These are phyloP conservation scores for Rhaphigaster nebulosa DNA, from an alignment of 2,888 invertebrate genomes.

Conservation along the genomic window DNA sequence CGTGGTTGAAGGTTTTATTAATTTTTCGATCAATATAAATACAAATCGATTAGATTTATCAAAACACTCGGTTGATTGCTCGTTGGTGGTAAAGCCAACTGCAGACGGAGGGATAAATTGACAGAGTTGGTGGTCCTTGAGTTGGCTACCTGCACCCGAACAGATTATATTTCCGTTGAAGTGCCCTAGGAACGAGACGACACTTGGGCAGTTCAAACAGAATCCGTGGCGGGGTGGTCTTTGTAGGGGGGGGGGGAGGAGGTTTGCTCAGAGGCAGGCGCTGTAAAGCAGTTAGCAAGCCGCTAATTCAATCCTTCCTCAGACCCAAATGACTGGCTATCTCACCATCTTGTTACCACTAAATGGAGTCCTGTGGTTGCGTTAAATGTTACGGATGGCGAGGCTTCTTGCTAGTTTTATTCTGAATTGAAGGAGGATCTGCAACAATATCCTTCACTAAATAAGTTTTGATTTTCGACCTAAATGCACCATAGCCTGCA, in stretches of 20 bases:
- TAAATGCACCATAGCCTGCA: too few relatives aligned
- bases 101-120: neutral
- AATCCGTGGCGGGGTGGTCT: neutral
- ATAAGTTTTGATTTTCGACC: too few relatives aligned
- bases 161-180: neutral
- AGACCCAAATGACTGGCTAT: neutral
- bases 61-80: too few relatives aligned
- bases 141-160: neutral
- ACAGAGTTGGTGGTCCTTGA: neutral
- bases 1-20: too few relatives aligned
- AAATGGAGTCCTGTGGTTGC: neutral
- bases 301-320: neutral
- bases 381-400: neutral
- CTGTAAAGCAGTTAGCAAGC: neutral
- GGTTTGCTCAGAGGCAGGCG: neutral
- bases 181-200: neutral
- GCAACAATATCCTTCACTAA: neutral
- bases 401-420: neutral
- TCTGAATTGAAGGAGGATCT: neutral
- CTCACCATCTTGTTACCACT: neutral
- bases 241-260: neutral
- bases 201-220: neutral
- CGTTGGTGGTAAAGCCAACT: neutral
- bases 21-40: too few relatives aligned
- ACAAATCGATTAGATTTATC: too few relatives aligned